A percentile compares a stretch with the other conserved stretches of the same genome.
Evolutionary conservation across 2,113 vertebrate genomes (phyloP).

Genomic region (Cyprinodon brontotheroides): DNA sequence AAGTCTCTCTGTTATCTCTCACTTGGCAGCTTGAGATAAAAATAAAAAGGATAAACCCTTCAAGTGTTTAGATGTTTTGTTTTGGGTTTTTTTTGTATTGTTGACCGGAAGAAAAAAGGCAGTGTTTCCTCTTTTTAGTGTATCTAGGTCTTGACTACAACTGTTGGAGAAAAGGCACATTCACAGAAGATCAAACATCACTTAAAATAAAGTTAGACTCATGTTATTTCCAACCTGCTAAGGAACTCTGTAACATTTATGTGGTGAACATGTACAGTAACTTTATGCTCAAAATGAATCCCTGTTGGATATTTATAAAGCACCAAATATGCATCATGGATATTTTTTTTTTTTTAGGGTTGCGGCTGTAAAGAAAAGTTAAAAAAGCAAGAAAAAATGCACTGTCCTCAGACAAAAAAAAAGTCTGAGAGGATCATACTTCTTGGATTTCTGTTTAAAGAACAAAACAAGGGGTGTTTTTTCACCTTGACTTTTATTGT

Average conservation of each 20-base stretch:
- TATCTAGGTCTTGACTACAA: constrained; percentile 39
- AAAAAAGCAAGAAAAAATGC: constrained; percentile 22
- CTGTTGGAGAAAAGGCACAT: background rate
- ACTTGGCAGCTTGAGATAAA: constrained; percentile 57
- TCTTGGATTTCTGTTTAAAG: constrained; percentile 38
- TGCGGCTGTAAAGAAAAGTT: background rate
- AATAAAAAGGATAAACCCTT: constrained; percentile 24
- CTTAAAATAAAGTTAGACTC: constrained; percentile 32
- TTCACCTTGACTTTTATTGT: constrained; percentile 59
- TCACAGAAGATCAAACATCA: constrained; percentile 47
- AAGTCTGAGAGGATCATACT: constrained; percentile 31
- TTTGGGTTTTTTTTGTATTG: constrained; percentile 30
- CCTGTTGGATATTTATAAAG: constrained; percentile 8
- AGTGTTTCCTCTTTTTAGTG: constrained; percentile 38
- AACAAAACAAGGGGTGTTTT: constrained; percentile 49
- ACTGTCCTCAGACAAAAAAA: constrained; percentile 34
- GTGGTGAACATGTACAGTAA: constrained; percentile 10
- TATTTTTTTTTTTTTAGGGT: constrained; percentile 41
- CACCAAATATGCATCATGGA: constrained; percentile 2
- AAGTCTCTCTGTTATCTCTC: constrained; percentile 43
- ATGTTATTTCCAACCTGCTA: constrained; percentile 23
- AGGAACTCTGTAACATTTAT: constrained; percentile 28
- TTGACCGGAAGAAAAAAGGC: constrained; percentile 41
- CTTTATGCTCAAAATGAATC: constrained; percentile 9
- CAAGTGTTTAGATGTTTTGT: constrained; percentile 34